Evolutionary conservation across 2,113 vertebrate species (phyloP), one percentile per base, ranked within the genome.

Genomic region (Atrichornis clamosus): DNA sequence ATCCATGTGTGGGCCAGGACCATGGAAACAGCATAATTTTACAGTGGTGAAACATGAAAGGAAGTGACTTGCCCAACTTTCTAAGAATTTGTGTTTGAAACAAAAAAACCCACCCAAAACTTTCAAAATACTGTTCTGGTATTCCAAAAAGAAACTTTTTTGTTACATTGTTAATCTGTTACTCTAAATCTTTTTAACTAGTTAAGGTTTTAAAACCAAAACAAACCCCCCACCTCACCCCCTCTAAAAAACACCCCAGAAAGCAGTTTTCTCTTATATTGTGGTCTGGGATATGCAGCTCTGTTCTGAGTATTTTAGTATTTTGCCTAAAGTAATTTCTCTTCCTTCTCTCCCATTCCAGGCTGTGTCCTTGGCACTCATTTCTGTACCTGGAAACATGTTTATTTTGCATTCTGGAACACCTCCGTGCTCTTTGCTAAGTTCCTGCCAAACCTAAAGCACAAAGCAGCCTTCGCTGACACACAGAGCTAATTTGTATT

Each of bases 1-100:
- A 85, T 93, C 65, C 37, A 14, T 87, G 94, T 94, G 94, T 97
- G 85, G 90, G 92, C 95, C 82, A 90, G 53, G 91, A 28, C 90
- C 85, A 91, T 94, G 82, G 95, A 83, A 96, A 93, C 88, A 1
- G 78, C 46, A 35, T 85, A 56, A 90, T 90, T 94, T 64, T 87
- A 56, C 81, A 84, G 82, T 60, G 94, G 33, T 89, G 41, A 62
- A 94, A 46, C 67, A 35, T 9, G 81, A 82, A 90, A 78, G 84
- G 92, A 94, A 92, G 13, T 76, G 82, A 73, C 67, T 91, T 24
- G 79, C 64, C 64, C 60, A 78, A 13, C 95, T 93, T 94, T 93
- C 77, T 87, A 91, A 94, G 92, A 80, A 91, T 70, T 86, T 33
- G 9, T 46, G 50, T 91, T 44, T 18, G 39, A 30, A 42, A 64